Percentiles rank a stretch among this genome's conserved stretches.
Conservation (phyloP, 2,888 invertebrate genomes). For the Machimus rusticus region DNA sequence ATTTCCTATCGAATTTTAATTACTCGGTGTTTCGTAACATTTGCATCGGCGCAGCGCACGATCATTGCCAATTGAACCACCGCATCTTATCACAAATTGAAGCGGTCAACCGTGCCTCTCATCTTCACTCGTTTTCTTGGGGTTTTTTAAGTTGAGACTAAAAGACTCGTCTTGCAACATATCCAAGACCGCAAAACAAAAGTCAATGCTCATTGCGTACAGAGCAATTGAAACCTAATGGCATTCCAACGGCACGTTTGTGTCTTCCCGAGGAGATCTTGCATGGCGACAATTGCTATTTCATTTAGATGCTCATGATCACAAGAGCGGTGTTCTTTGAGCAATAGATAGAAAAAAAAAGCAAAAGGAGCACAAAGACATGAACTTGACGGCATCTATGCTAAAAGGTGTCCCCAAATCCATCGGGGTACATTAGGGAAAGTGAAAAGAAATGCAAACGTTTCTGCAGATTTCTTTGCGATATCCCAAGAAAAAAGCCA, state of each 20-base stretch:
- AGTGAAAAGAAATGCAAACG: constrained; percentile 28
- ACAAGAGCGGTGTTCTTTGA: not conserved
- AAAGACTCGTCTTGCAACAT: not conserved
- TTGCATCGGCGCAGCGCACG: not conserved
- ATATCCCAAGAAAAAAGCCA: not conserved
- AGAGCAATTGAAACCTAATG: not conserved
- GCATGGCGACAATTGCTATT: not conserved
- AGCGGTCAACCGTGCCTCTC: not conserved
- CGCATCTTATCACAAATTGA: not conserved
- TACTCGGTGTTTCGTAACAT: not conserved
- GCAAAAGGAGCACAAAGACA: not conserved
- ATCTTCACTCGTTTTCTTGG: not conserved
- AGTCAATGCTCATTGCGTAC: not conserved
- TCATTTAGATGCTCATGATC: not conserved
- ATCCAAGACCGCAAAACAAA: not conserved
- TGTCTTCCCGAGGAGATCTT: not conserved
- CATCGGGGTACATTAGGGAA: not conserved
- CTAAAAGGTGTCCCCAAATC: not conserved
- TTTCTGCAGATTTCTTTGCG: not conserved
- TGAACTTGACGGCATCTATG: not conserved
- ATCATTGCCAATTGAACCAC: not conserved
- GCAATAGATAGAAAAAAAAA: not conserved
- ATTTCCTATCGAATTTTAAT: not conserved
- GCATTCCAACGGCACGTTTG: not conserved
- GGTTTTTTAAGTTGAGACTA: not conserved